phyloP scores from a whole-genome alignment of 2,113 vertebrate species.

The Pygoscelis antarcticus region DNA sequence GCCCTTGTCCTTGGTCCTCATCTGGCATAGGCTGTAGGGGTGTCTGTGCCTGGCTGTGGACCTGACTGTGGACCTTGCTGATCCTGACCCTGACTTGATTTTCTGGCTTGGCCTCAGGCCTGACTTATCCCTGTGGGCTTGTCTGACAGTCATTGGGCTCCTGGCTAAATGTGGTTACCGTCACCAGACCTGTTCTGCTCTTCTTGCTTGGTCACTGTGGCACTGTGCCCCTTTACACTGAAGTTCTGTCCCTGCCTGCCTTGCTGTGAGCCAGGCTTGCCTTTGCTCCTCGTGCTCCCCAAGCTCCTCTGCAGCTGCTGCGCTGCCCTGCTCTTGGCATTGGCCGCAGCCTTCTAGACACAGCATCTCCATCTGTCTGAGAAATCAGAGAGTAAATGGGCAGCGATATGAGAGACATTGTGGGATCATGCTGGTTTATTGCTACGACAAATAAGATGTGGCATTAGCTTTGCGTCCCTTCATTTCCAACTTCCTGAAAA shows the following conservation, averaged over 20 bases:
- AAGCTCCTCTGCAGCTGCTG: not conserved
- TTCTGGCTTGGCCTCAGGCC: not conserved
- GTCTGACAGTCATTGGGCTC: not conserved
- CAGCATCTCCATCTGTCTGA: not conserved
- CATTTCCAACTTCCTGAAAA: not conserved
- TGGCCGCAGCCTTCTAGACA: not conserved
- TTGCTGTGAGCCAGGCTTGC: rapidly evolving
- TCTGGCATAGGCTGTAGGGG: not conserved
- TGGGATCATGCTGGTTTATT: not conserved
- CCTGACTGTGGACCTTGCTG: not conserved
- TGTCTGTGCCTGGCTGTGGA: not conserved
- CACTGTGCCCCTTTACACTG: not conserved
- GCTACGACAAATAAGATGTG: not conserved
- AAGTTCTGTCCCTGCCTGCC: not conserved
- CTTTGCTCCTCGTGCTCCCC: not conserved
- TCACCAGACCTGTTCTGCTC: not conserved
- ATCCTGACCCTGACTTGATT: not conserved
- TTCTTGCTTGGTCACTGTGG: not conserved
- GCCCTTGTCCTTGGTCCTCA: not conserved
- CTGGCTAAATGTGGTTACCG: not conserved
- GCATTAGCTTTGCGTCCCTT: not conserved
- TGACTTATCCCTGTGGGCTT: not conserved
- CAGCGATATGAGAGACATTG: rapidly evolving
- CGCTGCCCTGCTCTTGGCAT: not conserved
- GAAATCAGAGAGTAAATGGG: not conserved